Base-by-base conservation (phyloP, 1,140 invertebrate species). In the Drosophila lini region DNA sequence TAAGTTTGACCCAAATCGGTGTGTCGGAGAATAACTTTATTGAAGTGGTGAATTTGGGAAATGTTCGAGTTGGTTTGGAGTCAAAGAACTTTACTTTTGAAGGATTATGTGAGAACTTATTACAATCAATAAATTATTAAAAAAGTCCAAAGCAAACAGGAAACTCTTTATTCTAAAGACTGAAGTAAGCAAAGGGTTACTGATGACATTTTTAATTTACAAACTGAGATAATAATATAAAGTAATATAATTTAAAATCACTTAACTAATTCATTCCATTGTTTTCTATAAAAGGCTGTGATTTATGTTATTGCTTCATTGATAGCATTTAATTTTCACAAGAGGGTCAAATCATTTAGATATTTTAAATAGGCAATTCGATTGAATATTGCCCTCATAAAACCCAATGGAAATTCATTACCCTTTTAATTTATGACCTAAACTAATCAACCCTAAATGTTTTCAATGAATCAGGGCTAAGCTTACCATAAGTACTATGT, bases 1-100 rank as follows among this genome's bases (percentile, higher is more conserved):
- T 48, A 57, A 70, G 34, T 38, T 34, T 58, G 48, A 71, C 42
- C 68, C 52, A 47, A 71, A 71, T 71, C 42, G 52, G 32, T 36
- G 52, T 57, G 68, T 58, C 42, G 34, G 13, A 58, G 47, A 48
- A 48, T 40, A n/a, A 41, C 41, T 71, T 58, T 70, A 71, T 70
- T 25, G 61, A 19, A 25, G 64, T 65, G 64, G 16, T 25, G 44
- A 31, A 40, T 48, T 11, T 8, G 11, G 0, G 34, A 36, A 13
- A 0, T 13, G 40, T 7, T 22, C 10, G 31, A 10, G 16, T 25
- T 63, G 42, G 15, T 9, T 8, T 15, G 44, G 10, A 60, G 15
- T 16, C 19, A 32, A 25, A 22, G 16, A 34, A 25, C 9, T 38
- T 6, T 55, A 15, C 10, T 31, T 19, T 11, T 11, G 50, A 15